Evolutionary conservation across 2,113 vertebrate species (phyloP).

Genomic region (Mesitornis unicolor): DNA sequence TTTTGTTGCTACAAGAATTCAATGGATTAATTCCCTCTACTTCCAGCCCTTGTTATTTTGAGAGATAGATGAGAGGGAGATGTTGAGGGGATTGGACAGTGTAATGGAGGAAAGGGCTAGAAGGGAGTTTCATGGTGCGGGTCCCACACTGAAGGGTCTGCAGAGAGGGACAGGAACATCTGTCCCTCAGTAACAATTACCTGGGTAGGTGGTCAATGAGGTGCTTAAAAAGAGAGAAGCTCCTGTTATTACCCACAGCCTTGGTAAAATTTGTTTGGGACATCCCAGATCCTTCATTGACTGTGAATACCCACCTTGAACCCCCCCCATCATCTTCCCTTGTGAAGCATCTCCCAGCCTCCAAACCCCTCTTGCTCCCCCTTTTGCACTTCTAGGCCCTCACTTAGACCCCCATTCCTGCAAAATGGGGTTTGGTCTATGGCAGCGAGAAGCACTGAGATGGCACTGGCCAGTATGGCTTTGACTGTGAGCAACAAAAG

Average conservation of each 20-base stretch:
- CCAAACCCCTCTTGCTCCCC: neutral
- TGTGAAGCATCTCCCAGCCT: neutral
- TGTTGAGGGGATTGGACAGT: fast-evolving
- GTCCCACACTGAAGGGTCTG: neutral
- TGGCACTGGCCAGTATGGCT: fast-evolving
- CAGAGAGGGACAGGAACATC: neutral
- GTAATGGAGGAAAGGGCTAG: neutral
- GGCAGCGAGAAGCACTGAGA: neutral
- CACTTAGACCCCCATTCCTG: neutral
- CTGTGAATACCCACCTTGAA: neutral
- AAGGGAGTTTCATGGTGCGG: neutral
- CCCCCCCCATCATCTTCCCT: neutral
- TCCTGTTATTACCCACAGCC: neutral
- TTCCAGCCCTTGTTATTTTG: neutral
- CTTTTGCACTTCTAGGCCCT: no score
- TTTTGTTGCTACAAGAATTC: neutral
- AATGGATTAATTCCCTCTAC: neutral
- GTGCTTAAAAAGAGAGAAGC: neutral
- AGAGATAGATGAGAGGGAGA: neutral
- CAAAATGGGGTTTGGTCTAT: fast-evolving
- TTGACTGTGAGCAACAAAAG: neutral
- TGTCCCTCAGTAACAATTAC: neutral
- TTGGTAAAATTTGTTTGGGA: neutral
- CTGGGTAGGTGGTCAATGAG: neutral
- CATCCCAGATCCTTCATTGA: neutral